A percentile compares a stretch with the other conserved stretches of the same genome.
phyloP scores from a whole-genome alignment of 2,888 invertebrate species.

The Watsonalla cultraria region DNA sequence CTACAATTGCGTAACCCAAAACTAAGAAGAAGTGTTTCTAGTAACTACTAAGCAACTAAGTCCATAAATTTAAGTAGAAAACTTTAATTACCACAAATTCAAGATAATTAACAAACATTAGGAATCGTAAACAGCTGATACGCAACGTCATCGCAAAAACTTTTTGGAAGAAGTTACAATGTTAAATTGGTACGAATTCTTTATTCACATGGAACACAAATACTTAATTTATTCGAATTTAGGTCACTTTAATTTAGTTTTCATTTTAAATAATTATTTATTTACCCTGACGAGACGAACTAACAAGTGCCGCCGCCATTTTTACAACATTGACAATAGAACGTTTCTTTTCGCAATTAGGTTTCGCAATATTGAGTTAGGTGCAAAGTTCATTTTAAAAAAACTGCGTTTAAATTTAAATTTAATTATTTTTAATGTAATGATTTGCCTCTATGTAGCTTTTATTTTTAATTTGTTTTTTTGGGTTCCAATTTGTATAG shows the following conservation, averaged over 20 bases:
- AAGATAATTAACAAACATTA: conserved; percentile 23
- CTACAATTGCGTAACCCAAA: conserved; percentile 57
- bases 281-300: conserved; percentile 78
- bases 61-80: neutral
- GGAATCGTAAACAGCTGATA: conserved; percentile 58
- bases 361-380: neutral
- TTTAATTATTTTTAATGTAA: too few species aligned
- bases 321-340: conserved; percentile 36
- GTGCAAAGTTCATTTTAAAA: neutral
- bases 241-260: conserved; percentile 3
- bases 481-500: too few species aligned
- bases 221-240: conserved; percentile 1
- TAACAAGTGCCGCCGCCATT: conserved; percentile 74
- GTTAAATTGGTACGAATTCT: conserved; percentile 1
- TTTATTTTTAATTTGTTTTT: too few species aligned
- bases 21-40: neutral
- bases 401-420: too few species aligned
- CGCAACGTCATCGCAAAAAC: conserved; percentile 36
- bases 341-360: conserved; percentile 28
- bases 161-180: conserved; percentile 18
- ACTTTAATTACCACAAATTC: conserved; percentile 2
- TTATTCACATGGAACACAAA: conserved; percentile 5
- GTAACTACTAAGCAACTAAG: neutral
- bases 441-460: too few species aligned
- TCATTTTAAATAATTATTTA: conserved; percentile 40